These are phyloP conservation scores for Clusia tigrina DNA, from an alignment of 2,888 invertebrate genomes.

Conservation along the genomic window DNA sequence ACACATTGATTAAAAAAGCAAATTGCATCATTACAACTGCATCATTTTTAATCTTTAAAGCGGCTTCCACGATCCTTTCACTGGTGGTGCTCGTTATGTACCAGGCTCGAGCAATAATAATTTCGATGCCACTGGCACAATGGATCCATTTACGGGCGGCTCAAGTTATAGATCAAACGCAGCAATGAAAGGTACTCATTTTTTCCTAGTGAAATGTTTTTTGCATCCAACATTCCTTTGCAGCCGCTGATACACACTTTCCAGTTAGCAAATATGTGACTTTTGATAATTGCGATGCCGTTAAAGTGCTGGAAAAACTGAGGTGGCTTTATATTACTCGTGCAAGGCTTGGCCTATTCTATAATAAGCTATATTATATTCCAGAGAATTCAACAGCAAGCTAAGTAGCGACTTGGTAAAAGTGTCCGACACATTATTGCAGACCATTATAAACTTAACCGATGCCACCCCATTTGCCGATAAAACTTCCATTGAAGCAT, in stretches of 20 bases:
- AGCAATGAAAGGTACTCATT: constrained; percentile 42
- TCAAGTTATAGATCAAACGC: constrained; percentile 74
- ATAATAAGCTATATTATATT: no score
- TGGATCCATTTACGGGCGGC: constrained; percentile 75
- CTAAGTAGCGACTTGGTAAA: constrained; percentile 41
- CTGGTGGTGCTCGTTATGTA: constrained; percentile 73
- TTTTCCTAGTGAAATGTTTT: background rate
- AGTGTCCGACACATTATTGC: constrained; percentile 52
- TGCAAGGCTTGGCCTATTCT: no score
- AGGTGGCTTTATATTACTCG: constrained; percentile 51
- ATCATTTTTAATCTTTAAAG: constrained; percentile 38
- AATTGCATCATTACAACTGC: background rate
- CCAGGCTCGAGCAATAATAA: constrained; percentile 65
- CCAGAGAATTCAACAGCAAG: constrained; percentile 76
- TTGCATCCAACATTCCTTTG: constrained; percentile 6
- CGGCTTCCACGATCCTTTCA: constrained; percentile 73
- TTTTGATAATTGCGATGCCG: constrained; percentile 81
- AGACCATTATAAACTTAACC: constrained; percentile 71
- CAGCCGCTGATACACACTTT: constrained; percentile 56
- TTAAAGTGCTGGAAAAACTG: constrained; percentile 77
- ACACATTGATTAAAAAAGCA: no score
- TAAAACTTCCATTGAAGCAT: constrained; percentile 63
- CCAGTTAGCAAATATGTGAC: constrained; percentile 68
- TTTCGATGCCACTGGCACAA: constrained; percentile 60
- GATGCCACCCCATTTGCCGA: constrained; percentile 59